Evolutionary conservation across 2,888 invertebrate genomes (phyloP), one percentile per base, ranked within the genome.

Genomic region (Cataglyphis cursor): DNA sequence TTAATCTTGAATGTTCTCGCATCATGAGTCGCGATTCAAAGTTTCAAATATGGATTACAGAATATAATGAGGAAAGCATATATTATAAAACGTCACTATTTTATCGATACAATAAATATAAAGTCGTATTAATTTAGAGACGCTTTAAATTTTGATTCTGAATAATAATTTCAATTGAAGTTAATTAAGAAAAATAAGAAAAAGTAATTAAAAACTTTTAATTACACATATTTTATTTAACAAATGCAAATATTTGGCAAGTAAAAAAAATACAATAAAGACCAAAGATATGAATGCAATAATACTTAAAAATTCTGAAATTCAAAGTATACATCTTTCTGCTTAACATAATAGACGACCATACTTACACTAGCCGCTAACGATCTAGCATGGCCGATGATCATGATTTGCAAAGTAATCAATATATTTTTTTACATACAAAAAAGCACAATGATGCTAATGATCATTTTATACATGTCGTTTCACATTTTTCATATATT

Each of bases 341-440:
- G 2, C 6, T 74, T 24, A 24, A 35, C 5, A 3, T 21, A 62
- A 35, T 62, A 61, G 6, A 41, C 24, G 3, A 35, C 31, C 31
- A 35, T 64, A 48, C 31, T 62, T 48, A 44, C 73, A 38, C 21
- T 38, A 70, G 15, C 35, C 72, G 21, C 61, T 74, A 74, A 44
- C 24, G 24, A 64, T 62, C 21, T 31, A 61, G n/a, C 51, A 48
- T 51, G n/a, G 1, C n/a, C 51, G n/a, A 51, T 51, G 62, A 64
- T 3, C 6, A n/a, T n/a, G 2, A 10, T 24, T 73, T 59, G 28
- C 38, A 1, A 59, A 54, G 6, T 61, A 44, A 1, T 41, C 41
- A 15, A 41, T 6, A 59, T n/a, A 8, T 28, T 21, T 24, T 12
- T 31, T 9, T 54, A 35, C 9, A 61, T 28, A 15, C 3, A 21